Percentiles rank a stretch among this genome's conserved stretches.
phyloP scores from a whole-genome alignment of 2,888 invertebrate genomes.

The Zeuzera pyrina region DNA sequence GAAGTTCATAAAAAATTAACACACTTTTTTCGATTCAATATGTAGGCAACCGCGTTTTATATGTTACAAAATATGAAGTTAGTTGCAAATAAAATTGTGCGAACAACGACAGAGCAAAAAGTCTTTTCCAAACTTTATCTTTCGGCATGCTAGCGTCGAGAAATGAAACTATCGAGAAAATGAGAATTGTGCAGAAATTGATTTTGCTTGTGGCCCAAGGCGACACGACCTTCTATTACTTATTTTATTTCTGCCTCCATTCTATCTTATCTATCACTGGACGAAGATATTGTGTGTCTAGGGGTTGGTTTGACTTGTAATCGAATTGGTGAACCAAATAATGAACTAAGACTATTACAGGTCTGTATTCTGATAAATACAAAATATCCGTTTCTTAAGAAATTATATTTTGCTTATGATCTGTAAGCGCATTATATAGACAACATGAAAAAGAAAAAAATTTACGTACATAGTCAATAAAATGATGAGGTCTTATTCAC shows the following conservation, averaged over 20 bases:
- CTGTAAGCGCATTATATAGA: no score
- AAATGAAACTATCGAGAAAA: slow-evolving; percentile 36
- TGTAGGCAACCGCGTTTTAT: neutral
- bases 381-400: no score
- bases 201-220: slow-evolving; percentile 41
- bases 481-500: no score
- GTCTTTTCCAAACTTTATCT: slow-evolving; percentile 23
- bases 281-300: slow-evolving; percentile 14
- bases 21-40: neutral
- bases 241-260: slow-evolving; percentile 27
- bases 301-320: no score
- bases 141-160: slow-evolving; percentile 22
- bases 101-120: slow-evolving; percentile 1
- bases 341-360: no score
- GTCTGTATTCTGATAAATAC: no score
- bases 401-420: no score
- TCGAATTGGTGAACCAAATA: no score
- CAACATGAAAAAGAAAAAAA: no score
- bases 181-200: slow-evolving; percentile 46
- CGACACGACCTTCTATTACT: slow-evolving; percentile 34
- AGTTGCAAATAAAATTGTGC: no score
- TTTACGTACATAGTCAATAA: no score
- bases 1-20: slow-evolving; percentile 5
- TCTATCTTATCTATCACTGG: slow-evolving; percentile 22
- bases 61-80: no score